Base-by-base conservation (phyloP, 2,113 vertebrate species). In the Paracyprichromis sp. region DNA sequence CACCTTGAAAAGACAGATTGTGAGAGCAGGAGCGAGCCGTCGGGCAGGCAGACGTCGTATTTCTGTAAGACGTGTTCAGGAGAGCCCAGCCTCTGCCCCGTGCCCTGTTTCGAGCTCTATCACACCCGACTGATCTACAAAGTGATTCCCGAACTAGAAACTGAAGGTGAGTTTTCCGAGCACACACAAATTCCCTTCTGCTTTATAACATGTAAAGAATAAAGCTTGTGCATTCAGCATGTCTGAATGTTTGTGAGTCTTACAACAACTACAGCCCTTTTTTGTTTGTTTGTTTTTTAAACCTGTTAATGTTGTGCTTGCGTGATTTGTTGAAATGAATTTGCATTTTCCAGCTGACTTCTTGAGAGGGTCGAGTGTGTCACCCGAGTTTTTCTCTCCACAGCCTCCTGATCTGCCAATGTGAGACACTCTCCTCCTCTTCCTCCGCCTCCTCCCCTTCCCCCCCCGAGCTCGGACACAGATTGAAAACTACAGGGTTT, bases 41-140 rank as follows among this genome's bases (percentile, higher is more conserved):
- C 1, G 5, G 59, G 84, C 66, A 82, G 36, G 6, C 54, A 69
- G 80, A 94, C 93, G 0, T 40, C 52, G 2, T 94, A 87, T 92
- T 96, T 91, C 89, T 96, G 95, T 89, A 95, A 95, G 83, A 93
- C 92, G 1, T 96, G 95, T 86, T 81, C 89, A 45, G 94, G 93
- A 47, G 90, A 94, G 78, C 95, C 95, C 69, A 88, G 84, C 81
- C 94, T 96, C 80, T 96, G 95, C 82, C 92, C 95, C 19, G 95
- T 93, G 9, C 95, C 94, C 21, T 96, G 95, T 79, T 96, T 96
- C 66, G 95, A 96, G 90, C 89, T 95, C 61, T 96, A 94, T 85
- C 95, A 96, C 92, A 96, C 95, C 80, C 86, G 71, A 76, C 91
- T 93, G 16, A 88, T 93, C 94, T 96, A 95, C 92, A 92, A 84